Conservation (phyloP, 2,888 invertebrate genomes). For the Chaetogeoica ovagalla region DNA sequence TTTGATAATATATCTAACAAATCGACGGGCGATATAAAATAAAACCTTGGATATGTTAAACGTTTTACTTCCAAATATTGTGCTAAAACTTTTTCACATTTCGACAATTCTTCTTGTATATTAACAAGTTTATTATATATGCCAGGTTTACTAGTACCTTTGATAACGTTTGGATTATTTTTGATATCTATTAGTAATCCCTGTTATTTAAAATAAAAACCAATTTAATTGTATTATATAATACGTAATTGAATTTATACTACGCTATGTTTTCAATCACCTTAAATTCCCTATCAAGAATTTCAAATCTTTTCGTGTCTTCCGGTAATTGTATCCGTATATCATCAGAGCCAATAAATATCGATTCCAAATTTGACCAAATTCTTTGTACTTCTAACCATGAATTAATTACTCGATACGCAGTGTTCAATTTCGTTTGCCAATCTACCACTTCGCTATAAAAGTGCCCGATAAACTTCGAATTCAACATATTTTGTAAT, state of each 20-base stretch:
- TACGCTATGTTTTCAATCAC: slow-evolving; percentile 58
- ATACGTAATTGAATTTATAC: background rate
- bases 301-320: slow-evolving; percentile 86
- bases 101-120: slow-evolving; percentile 70
- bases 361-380: slow-evolving; percentile 93
- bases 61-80: slow-evolving; percentile 94
- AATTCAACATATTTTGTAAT: slow-evolving; percentile 92
- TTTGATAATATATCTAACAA: slow-evolving; percentile 77
- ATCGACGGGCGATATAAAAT: slow-evolving; percentile 93
- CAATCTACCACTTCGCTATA: slow-evolving; percentile 82
- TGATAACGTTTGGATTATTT: slow-evolving; percentile 78
- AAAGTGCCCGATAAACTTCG: slow-evolving; percentile 87
- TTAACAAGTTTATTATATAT: slow-evolving; percentile 76
- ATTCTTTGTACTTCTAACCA: slow-evolving; percentile 92
- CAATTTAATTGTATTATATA: background rate
- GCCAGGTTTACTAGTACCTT: slow-evolving; percentile 78
- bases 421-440: slow-evolving; percentile 85
- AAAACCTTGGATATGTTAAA: slow-evolving; percentile 90
- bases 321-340: slow-evolving; percentile 88
- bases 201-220: slow-evolving; percentile 59
- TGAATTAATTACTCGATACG: slow-evolving; percentile 79
- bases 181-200: slow-evolving; percentile 73
- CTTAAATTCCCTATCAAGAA: slow-evolving; percentile 83
- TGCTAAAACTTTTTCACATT: slow-evolving; percentile 92
- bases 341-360: slow-evolving; percentile 94